Conservation (phyloP, 1,140 invertebrate species). For the Sycophaga agraensis region DNA sequence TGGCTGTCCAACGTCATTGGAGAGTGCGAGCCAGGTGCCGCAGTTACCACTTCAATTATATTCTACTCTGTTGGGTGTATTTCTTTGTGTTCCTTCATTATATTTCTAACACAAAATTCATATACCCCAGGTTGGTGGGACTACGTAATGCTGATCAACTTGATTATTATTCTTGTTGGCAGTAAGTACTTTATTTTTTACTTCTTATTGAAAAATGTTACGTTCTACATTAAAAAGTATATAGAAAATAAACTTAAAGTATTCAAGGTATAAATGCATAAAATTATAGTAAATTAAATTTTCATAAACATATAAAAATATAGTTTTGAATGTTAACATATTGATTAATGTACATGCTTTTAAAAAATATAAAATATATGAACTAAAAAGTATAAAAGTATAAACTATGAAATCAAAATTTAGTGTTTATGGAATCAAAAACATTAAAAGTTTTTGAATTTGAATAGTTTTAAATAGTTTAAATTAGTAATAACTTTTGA, state of each 20-base stretch:
- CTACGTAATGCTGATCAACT: slow-evolving; percentile 38
- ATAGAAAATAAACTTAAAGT: not conserved
- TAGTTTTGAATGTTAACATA: not conserved
- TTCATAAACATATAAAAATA: not conserved
- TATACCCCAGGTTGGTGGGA: slow-evolving; percentile 39
- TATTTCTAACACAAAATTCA: slow-evolving; percentile 33
- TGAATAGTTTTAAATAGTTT: too few species aligned
- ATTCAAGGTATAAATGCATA: too few species aligned
- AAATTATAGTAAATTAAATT: not conserved
- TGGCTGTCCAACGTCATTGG: slow-evolving; percentile 72
- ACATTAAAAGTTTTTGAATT: too few species aligned
- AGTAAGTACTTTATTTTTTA: slow-evolving; percentile 45
- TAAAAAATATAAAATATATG: not conserved
- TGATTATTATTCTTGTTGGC: slow-evolving; percentile 38
- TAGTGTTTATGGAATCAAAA: too few species aligned
- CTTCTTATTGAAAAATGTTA: not conserved
- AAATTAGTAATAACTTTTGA: too few species aligned
- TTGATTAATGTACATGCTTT: not conserved
- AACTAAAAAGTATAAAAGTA: too few species aligned
- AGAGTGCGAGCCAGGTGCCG: slow-evolving; percentile 69
- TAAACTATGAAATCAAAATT: too few species aligned
- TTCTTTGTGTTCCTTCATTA: slow-evolving; percentile 58
- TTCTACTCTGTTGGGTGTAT: slow-evolving; percentile 69
- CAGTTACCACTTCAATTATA: slow-evolving; percentile 69
- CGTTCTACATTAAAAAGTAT: too few species aligned